A percentile compares a stretch with the other conserved stretches of the same genome.
Evolutionary conservation across 1,140 invertebrate species (phyloP).

Genomic region (Branchinecta lindahli): DNA sequence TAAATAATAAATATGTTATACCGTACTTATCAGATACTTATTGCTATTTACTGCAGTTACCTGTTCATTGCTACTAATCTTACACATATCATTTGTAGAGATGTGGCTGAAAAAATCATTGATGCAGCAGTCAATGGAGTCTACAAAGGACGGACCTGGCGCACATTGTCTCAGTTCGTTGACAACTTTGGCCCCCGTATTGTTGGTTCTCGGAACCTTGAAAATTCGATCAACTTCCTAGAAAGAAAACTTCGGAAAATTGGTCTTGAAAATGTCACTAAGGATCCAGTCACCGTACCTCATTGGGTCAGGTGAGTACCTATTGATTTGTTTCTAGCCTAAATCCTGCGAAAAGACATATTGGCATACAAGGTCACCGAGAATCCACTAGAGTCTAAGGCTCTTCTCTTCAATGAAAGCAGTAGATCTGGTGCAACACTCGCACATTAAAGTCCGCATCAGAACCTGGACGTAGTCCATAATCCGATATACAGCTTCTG

Average conservation of each 20-base stretch:
- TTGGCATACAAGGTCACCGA: too few species aligned
- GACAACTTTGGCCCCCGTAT: constrained; percentile 32
- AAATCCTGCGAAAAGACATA: background rate
- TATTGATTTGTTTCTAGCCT: constrained; percentile 14
- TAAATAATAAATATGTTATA: too few species aligned
- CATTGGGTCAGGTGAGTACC: constrained; percentile 25
- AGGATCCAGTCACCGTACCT: constrained; percentile 30
- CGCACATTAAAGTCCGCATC: background rate
- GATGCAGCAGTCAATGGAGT: constrained; percentile 26
- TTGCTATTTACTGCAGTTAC: too few species aligned
- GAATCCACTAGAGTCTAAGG: too few species aligned
- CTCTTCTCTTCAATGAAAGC: too few species aligned
- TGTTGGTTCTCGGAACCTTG: constrained; percentile 30
- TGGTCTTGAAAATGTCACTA: constrained; percentile 33
- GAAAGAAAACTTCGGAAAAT: constrained; percentile 26
- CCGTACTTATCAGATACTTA: too few species aligned
- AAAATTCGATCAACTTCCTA: constrained; percentile 35
- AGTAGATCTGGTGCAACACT: too few species aligned
- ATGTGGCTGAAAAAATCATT: constrained; percentile 23
- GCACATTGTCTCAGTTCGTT: constrained; percentile 30
- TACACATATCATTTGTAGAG: background rate
- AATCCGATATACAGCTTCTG: too few species aligned
- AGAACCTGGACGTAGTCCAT: too few species aligned
- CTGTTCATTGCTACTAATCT: too few species aligned
- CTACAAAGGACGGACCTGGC: constrained; percentile 29